These are phyloP conservation scores for Lithobius niger DNA, from an alignment of 1,140 invertebrate species.

Conservation along the genomic window DNA sequence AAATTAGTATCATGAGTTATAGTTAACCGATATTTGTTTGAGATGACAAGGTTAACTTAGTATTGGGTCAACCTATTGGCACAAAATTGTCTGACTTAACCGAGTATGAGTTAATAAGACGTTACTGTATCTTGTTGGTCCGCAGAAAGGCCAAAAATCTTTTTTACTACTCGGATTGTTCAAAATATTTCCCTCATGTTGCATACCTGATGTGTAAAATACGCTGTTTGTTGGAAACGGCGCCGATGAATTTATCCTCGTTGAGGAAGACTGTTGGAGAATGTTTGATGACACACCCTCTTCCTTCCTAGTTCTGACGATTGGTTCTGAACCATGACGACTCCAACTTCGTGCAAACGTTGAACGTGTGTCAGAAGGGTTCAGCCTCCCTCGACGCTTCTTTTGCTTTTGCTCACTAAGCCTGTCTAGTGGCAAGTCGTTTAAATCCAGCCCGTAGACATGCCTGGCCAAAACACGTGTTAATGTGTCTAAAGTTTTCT, in stretches of 20 bases:
- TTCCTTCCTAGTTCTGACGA: not conserved
- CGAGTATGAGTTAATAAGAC: not conserved
- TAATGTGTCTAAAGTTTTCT: conserved; percentile 94
- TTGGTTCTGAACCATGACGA: not conserved
- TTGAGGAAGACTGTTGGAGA: not conserved
- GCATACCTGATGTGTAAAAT: not conserved
- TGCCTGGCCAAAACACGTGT: conserved; percentile 82
- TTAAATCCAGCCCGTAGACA: conserved; percentile 82
- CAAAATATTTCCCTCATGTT: no score
- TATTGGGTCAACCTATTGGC: not conserved
- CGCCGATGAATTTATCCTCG: not conserved
- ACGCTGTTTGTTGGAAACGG: not conserved
- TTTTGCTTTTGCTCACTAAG: conserved; percentile 70
- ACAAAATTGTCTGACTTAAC: not conserved
- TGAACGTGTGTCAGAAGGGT: conserved; percentile 1
- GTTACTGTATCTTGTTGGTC: not conserved
- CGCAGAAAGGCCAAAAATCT: not conserved
- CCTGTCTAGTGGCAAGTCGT: conserved; percentile 72
- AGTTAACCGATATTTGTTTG: not conserved
- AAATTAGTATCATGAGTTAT: no score
- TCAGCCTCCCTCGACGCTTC: conserved; percentile 35
- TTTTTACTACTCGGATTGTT: not conserved
- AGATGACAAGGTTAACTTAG: not conserved
- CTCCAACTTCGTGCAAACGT: not conserved
- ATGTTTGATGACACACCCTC: not conserved